Evolutionary conservation across 2,888 invertebrate genomes (phyloP).

Genomic region (Ernsta delagoae): DNA sequence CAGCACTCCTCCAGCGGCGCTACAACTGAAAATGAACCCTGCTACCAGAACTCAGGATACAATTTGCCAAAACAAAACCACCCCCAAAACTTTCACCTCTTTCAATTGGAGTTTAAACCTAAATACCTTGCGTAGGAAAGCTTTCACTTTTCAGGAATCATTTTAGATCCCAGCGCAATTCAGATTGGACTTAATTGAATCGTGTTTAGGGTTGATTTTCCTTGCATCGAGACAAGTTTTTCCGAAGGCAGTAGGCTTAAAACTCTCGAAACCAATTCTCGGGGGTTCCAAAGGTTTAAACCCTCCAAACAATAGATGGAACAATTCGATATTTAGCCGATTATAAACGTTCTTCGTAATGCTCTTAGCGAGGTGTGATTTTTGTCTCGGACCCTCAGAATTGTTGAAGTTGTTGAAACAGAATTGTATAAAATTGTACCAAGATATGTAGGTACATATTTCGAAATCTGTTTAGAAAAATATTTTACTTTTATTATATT

Average conservation of each 20-base stretch:
- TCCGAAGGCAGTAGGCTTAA: constrained; percentile 79
- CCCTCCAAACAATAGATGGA: constrained; percentile 79
- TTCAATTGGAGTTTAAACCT: constrained; percentile 84
- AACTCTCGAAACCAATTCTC: constrained; percentile 81
- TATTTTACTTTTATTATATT: no score
- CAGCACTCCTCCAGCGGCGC: constrained; percentile 59
- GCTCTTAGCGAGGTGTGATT: constrained; percentile 81
- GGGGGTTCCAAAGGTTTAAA: constrained; percentile 72
- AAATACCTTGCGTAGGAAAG: constrained; percentile 82
- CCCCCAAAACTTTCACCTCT: constrained; percentile 81
- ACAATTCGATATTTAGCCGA: constrained; percentile 84
- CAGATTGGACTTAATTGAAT: constrained; percentile 56
- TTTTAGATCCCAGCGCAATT: constrained; percentile 52
- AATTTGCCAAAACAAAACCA: constrained; percentile 48
- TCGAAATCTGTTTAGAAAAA: no score
- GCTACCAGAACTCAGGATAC: constrained; percentile 48
- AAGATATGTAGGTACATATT: no score
- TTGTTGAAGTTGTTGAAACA: constrained; percentile 19
- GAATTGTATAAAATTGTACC: no score
- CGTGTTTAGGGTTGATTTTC: constrained; percentile 54
- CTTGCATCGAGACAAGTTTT: constrained; percentile 55
- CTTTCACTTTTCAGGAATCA: constrained; percentile 85
- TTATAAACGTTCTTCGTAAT: constrained; percentile 78
- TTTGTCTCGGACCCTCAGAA: constrained; percentile 53
- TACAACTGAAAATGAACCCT: constrained; percentile 54